Evolutionary conservation across 2,888 invertebrate genomes (phyloP).

Genomic region (Blera fallax): DNA sequence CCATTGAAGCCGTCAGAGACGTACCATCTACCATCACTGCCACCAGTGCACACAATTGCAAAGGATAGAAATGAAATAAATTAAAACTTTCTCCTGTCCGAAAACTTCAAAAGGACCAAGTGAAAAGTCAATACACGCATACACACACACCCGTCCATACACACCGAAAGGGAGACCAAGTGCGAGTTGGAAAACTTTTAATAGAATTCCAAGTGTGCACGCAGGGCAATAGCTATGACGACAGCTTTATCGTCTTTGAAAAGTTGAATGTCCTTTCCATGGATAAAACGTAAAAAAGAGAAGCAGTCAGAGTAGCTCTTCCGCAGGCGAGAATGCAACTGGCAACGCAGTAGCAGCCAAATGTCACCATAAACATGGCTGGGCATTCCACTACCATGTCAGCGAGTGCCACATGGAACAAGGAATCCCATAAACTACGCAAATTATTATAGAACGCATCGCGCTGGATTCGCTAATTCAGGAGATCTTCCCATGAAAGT

Average conservation of each 20-base stretch:
- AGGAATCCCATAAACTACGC: constrained; percentile 40
- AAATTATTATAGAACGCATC: constrained; percentile 13
- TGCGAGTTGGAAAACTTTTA: constrained; percentile 62
- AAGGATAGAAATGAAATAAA: constrained; percentile 66
- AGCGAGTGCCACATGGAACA: constrained; percentile 54
- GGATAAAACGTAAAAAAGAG: neutral
- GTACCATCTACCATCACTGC: neutral
- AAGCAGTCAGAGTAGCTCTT: constrained; percentile 29
- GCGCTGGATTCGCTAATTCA: neutral
- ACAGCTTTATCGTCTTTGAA: constrained; percentile 42
- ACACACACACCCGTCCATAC: constrained; percentile 1
- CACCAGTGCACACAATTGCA: constrained; percentile 18
- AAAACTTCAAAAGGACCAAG: constrained; percentile 59
- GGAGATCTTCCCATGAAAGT: constrained; percentile 12
- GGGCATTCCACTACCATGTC: constrained; percentile 46
- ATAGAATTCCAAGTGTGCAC: constrained; percentile 67
- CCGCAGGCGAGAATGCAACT: neutral
- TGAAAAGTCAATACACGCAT: constrained; percentile 66
- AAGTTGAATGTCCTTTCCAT: constrained; percentile 62
- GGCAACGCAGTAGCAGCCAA: constrained; percentile 42
- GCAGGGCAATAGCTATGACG: constrained; percentile 33
- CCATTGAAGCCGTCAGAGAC: constrained; percentile 55
- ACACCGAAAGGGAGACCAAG: constrained; percentile 5
- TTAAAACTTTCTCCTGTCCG: constrained; percentile 65
- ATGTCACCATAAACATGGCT: constrained; percentile 39